phyloP scores from a whole-genome alignment of 1,140 invertebrate genomes.

The Lineus longissimus region DNA sequence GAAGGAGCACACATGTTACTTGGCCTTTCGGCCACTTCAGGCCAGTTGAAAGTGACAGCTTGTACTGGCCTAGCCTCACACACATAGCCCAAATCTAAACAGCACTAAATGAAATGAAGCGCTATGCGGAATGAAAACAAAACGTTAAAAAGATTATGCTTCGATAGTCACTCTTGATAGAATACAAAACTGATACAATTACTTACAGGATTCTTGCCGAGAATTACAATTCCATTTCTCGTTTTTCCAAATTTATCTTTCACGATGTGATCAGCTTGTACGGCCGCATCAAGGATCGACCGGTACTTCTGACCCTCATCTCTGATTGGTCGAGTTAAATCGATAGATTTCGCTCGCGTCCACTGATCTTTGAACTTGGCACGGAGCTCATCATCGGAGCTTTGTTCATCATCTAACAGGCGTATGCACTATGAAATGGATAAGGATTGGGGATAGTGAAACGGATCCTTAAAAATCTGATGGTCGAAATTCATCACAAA shows the following conservation, averaged over 20 bases:
- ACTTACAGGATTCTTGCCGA: slow-evolving; percentile 69
- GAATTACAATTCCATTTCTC: slow-evolving; percentile 74
- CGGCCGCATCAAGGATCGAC: slow-evolving; percentile 84
- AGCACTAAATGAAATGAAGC: too few relatives aligned
- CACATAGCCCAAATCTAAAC: too few relatives aligned
- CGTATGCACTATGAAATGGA: slow-evolving; percentile 65
- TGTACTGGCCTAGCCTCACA: too few relatives aligned
- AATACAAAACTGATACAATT: too few relatives aligned
- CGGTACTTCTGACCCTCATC: slow-evolving; percentile 85
- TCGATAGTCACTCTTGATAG: too few relatives aligned
- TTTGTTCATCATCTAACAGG: slow-evolving; percentile 85
- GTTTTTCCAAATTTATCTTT: slow-evolving; percentile 81
- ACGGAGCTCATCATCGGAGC: slow-evolving; percentile 82
- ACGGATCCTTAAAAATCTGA: too few relatives aligned
- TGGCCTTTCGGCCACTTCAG: too few relatives aligned
- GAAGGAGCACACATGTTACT: too few relatives aligned
- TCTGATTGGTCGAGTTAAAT: slow-evolving; percentile 75
- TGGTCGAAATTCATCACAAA: too few relatives aligned
- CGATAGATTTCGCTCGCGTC: slow-evolving; percentile 81
- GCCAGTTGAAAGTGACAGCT: too few relatives aligned
- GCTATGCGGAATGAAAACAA: too few relatives aligned
- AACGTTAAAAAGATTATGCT: too few relatives aligned
- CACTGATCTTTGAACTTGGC: slow-evolving; percentile 84
- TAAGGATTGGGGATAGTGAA: slow-evolving; percentile 6
- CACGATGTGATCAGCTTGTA: slow-evolving; percentile 73